phyloP scores from a whole-genome alignment of 2,113 vertebrate species.

The Benitochromis conjunctus region DNA sequence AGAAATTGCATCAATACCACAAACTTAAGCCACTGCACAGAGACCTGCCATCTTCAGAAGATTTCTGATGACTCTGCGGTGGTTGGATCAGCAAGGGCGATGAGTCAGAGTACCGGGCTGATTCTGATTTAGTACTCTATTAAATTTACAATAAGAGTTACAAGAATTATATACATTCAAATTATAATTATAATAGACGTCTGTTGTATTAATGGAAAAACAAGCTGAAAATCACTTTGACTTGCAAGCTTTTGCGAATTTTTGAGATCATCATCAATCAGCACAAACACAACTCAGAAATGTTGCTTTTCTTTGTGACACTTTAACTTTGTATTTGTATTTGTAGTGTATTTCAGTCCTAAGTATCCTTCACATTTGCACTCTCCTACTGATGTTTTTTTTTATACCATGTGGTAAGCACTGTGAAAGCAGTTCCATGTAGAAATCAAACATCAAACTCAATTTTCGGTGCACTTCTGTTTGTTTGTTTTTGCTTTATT shows the following conservation, averaged over 20 bases:
- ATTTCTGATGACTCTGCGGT: too few species aligned
- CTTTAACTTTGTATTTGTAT: background rate
- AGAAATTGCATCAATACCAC: too few species aligned
- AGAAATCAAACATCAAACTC: background rate
- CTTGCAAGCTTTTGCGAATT: background rate
- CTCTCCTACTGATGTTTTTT: background rate
- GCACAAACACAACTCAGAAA: background rate
- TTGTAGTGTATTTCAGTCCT: background rate
- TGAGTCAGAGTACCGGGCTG: too few species aligned
- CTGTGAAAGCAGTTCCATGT: background rate
- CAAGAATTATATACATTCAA: background rate
- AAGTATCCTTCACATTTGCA: background rate
- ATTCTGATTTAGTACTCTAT: background rate
- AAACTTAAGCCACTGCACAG: too few species aligned
- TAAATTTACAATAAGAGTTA: background rate
- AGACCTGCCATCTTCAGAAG: too few species aligned
- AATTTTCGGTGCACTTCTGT: background rate
- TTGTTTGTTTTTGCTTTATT: background rate
- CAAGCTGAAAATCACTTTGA: background rate
- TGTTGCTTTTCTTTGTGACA: background rate
- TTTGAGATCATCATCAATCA: background rate
- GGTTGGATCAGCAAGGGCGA: too few species aligned
- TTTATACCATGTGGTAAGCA: background rate
- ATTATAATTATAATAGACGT: background rate
- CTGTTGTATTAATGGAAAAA: background rate